Evolutionary conservation across 2,888 invertebrate genomes (phyloP).

Genomic region (Tanypteryx hageni): DNA sequence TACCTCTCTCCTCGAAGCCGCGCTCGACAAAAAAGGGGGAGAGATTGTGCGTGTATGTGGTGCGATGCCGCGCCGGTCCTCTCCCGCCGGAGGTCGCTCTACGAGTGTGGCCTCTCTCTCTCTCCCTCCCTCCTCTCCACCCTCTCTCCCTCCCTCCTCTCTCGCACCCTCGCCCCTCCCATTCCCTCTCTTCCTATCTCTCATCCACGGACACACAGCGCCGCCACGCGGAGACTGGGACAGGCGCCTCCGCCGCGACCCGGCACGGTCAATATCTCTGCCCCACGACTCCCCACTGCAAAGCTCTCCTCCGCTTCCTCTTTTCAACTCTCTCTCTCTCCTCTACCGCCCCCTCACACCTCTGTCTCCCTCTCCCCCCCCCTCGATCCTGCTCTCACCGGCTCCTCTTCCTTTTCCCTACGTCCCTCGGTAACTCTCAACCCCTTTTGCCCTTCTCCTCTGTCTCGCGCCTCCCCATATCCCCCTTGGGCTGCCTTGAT

Average conservation of each 20-base stretch:
- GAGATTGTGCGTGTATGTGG: not conserved
- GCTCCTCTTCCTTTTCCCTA: too few species aligned
- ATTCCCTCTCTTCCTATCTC: not conserved
- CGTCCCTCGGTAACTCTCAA: too few species aligned
- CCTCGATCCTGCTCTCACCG: not conserved
- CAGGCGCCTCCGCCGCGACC: conserved; percentile 57
- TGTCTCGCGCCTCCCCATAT: too few species aligned
- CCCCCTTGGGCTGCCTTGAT: too few species aligned
- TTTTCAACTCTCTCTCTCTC: not conserved
- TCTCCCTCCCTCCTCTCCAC: not conserved
- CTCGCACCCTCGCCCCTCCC: not conserved
- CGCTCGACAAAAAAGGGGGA: not conserved
- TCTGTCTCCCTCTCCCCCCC: not conserved
- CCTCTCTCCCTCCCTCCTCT: not conserved
- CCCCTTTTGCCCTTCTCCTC: too few species aligned
- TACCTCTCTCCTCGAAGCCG: too few species aligned
- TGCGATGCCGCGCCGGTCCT: conserved; percentile 39
- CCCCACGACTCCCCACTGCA: conserved; percentile 24
- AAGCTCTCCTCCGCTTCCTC: not conserved
- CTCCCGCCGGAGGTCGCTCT: conserved; percentile 58
- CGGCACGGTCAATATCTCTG: conserved; percentile 59
- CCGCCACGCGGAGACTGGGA: conserved; percentile 58
- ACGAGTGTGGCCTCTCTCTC: conserved; percentile 32
- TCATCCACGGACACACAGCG: conserved; percentile 30
- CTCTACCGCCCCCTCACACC: not conserved